Percentiles rank a stretch among this genome's conserved stretches.
phyloP scores from a whole-genome alignment of 1,140 invertebrate genomes.

The Calephelis nemesis region DNA sequence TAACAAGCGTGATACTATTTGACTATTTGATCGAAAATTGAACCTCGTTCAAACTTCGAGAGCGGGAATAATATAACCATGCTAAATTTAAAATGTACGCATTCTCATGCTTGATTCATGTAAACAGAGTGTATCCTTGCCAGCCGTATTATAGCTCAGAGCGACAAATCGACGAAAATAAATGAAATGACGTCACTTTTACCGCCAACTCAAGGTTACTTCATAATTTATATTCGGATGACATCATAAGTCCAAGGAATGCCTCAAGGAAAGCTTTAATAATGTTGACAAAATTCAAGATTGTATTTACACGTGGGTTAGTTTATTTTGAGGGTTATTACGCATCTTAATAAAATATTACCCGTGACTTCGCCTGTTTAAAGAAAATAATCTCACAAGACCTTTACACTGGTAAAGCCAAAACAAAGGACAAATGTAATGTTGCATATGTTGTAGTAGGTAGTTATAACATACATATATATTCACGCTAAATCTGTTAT shows the following conservation, averaged over 20 bases:
- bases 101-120: background rate
- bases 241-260: conserved; percentile 18
- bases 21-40: conserved; percentile 10
- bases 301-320: conserved; percentile 7
- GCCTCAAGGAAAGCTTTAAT: conserved; percentile 7
- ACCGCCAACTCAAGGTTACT: conserved; percentile 15
- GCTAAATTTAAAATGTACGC: background rate
- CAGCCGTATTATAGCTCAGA: background rate
- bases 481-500: too few relatives aligned
- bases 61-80: background rate
- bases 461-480: too few relatives aligned
- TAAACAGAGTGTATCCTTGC: background rate
- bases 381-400: too few relatives aligned
- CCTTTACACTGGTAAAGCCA: too few relatives aligned
- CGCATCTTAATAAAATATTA: too few relatives aligned
- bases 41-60: background rate
- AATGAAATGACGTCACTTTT: conserved; percentile 18
- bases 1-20: conserved; percentile 11
- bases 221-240: conserved; percentile 15
- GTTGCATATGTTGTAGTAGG: too few relatives aligned
- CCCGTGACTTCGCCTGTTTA: too few relatives aligned
- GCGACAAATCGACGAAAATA: conserved; percentile 18
- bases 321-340: conserved; percentile 4
- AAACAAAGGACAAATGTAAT: too few relatives aligned
- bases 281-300: background rate